Evolutionary conservation across 2,797 vertebrate species (phyloP).

Genomic region (Nasua narica): DNA sequence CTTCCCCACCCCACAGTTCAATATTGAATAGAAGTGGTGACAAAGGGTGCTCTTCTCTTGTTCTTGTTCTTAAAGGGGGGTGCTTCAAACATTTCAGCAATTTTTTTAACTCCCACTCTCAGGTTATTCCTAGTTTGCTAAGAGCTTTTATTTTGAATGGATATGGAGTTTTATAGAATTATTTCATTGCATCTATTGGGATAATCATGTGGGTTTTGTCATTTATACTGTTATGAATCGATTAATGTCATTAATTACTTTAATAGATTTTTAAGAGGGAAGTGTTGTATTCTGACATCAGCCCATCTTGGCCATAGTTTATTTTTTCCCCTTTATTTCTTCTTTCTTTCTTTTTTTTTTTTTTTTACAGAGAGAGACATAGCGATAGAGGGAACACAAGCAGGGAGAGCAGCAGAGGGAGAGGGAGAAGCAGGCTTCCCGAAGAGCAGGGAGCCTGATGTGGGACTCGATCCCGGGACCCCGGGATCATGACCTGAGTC

Average conservation of each 20-base stretch:
- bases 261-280: not conserved
- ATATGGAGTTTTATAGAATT: not conserved
- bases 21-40: not conserved
- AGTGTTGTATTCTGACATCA: not conserved
- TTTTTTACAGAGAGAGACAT: no score
- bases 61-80: not conserved
- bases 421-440: no score
- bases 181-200: not conserved
- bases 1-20: not conserved
- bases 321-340: not conserved
- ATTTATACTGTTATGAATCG: not conserved
- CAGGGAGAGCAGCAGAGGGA: no score
- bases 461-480: no score
- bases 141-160: not conserved
- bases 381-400: no score
- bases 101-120: not conserved
- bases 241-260: not conserved
- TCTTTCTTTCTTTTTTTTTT: no score
- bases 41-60: not conserved
- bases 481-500: no score
- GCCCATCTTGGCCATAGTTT: not conserved
- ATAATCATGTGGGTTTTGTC: not conserved
- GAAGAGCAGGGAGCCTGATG: no score
- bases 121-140: not conserved
- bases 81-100: not conserved